These are phyloP conservation scores for Eristalinus aeneus DNA, from an alignment of 2,888 invertebrate species.

Conservation along the genomic window DNA sequence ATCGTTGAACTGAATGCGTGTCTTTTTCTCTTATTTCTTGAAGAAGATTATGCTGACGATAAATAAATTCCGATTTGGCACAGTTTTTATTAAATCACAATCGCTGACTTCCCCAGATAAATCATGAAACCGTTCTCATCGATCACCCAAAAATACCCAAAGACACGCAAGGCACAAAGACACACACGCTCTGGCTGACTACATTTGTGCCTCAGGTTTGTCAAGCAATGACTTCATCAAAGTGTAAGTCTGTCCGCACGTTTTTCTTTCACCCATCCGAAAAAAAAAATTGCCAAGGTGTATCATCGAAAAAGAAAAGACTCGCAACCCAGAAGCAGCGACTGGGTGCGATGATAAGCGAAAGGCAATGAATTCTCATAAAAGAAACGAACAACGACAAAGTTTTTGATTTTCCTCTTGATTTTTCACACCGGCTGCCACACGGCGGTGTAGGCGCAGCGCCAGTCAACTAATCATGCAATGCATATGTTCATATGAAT, in stretches of 20 bases:
- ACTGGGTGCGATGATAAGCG: constrained; percentile 9
- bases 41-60: neutral
- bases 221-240: constrained; percentile 55
- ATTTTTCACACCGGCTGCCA: neutral
- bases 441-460: neutral
- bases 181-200: constrained; percentile 16
- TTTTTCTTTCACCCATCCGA: neutral
- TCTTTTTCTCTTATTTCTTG: too few relatives aligned
- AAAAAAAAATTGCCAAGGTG: constrained; percentile 13
- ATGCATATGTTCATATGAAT: constrained; percentile 28
- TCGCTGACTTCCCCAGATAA: neutral
- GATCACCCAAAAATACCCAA: neutral
- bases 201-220: constrained; percentile 19
- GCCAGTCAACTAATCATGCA: constrained; percentile 17
- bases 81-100: neutral
- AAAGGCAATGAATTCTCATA: neutral
- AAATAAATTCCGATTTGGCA: neutral
- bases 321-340: neutral
- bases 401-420: constrained; percentile 13
- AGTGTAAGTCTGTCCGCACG: neutral
- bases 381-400: constrained; percentile 14
- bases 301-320: constrained; percentile 18
- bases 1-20: neutral
- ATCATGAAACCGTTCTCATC: neutral
- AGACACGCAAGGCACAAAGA: neutral